A percentile compares a stretch with the other conserved stretches of the same genome.
Conservation (phyloP, 2,797 vertebrate species). For the Pantherophis vulpinus region DNA sequence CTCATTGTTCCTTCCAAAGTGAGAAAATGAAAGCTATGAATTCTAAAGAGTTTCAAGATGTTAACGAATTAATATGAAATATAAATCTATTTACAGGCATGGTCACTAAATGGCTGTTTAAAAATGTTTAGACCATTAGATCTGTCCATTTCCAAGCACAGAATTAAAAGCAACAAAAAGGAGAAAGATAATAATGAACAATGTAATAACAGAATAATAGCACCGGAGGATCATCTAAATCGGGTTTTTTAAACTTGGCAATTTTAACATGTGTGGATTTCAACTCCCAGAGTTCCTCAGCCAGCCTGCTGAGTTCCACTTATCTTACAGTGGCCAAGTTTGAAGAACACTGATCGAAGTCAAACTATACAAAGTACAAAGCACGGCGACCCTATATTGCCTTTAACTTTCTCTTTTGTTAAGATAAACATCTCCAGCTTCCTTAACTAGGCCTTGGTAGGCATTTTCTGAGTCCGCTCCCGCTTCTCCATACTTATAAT, state of each 20-base stretch:
- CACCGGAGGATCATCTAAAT: neutral
- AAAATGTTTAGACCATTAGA: neutral
- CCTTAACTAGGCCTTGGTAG: neutral
- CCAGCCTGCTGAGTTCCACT: neutral
- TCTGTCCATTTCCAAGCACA: neutral
- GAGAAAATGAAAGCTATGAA: neutral
- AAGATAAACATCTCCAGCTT: neutral
- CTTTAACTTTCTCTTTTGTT: neutral
- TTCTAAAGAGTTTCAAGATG: neutral
- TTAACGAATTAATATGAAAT: neutral
- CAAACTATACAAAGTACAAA: neutral
- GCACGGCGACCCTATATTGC: neutral
- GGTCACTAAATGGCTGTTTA: neutral
- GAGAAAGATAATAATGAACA: neutral
- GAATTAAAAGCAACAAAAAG: neutral
- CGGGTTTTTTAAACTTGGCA: neutral
- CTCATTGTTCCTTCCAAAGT: neutral
- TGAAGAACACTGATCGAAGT: neutral
- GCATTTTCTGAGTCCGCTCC: neutral
- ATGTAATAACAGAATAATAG: neutral
- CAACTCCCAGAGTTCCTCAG: neutral
- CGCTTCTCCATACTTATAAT: neutral
- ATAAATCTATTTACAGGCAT: neutral
- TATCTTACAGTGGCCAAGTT: neutral
- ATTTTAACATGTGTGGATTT: neutral